Evolutionary conservation across 2,797 vertebrate genomes (phyloP), one percentile per base, ranked within the genome.

Genomic region (Tarsius wallacei): DNA sequence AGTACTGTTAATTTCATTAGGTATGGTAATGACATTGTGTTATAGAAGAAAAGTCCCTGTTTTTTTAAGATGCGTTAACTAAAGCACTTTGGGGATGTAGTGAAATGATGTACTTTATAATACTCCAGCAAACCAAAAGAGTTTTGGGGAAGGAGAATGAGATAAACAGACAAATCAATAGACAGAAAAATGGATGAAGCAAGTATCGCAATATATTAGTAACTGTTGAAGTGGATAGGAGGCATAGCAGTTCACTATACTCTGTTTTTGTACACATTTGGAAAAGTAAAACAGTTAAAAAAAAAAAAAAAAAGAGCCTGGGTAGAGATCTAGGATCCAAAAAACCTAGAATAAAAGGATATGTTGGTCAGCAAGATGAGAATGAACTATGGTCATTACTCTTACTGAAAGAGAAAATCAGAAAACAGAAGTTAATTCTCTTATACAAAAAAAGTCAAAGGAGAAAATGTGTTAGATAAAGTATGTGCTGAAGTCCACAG

Each of bases 41-140:
- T 66, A 74, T 28, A 7, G 59, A 85, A 80, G 57, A 66, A 68
- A 74, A 74, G 26, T 28, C 47, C 55, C 2, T 84, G 16, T 90
- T 78, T 36, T 92, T 55, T 71, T 61, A 33, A 68, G 59, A 74
- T 36, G 3, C 10, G 61, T 55, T 55, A 85, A 71, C 47, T 77
- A 63, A 96, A 42, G 68, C 9, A 73, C 42, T 73, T 85, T 51
- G 64, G 26, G 33, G 21, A 16, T 80, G 11, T 11, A 84, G 57
- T 92, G 51, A 68, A 85, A 92, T 22, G 16, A 90, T 80, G 71
- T 76, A 85, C 24, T 66, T 59, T 68, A 21, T 33, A 87, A 77
- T 19, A 80, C 16, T 42, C 14, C 33, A 89, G n/a, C 17, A 88
- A 92, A 73, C 22, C 85, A 61, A 63, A 57, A 55, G 61, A 10